Conservation (phyloP, 2,797 vertebrate genomes). For the Eleutherodactylus coqui region DNA sequence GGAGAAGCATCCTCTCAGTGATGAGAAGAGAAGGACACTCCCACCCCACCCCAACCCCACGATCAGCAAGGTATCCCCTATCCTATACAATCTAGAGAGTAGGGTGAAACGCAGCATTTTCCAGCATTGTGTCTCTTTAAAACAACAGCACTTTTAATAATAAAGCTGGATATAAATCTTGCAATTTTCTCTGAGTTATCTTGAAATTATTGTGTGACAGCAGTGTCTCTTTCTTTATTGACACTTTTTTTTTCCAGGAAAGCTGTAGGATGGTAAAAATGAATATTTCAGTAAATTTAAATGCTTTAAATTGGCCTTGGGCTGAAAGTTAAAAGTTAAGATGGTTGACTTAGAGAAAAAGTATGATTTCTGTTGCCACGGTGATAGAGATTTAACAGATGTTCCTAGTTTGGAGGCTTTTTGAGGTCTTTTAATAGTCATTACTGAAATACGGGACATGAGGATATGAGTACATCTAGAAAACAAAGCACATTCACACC, state of each 20-base stretch:
- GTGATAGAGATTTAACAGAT: slow-evolving; percentile 52
- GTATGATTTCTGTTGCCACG: slow-evolving; percentile 42
- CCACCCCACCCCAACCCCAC: too few relatives aligned
- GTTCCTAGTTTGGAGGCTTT: slow-evolving; percentile 39
- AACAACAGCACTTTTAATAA: background rate
- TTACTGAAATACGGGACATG: slow-evolving; percentile 40
- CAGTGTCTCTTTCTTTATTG: slow-evolving; percentile 38
- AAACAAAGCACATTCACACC: slow-evolving; percentile 28
- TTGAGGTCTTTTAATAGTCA: slow-evolving; percentile 22
- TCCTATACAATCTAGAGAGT: background rate
- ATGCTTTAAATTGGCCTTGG: slow-evolving; percentile 53
- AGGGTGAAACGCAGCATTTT: background rate
- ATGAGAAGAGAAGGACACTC: too few relatives aligned
- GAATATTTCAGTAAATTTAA: slow-evolving; percentile 54
- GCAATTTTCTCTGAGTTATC: background rate
- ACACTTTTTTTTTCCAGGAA: slow-evolving; percentile 17
- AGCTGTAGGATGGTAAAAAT: slow-evolving; percentile 38
- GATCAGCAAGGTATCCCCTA: too few relatives aligned
- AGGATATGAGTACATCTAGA: background rate
- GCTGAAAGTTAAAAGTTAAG: slow-evolving; percentile 46
- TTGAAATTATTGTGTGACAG: slow-evolving; percentile 34
- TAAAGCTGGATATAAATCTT: slow-evolving; percentile 3
- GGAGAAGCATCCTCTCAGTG: too few relatives aligned
- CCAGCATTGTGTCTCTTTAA: background rate
- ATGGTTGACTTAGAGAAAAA: slow-evolving; percentile 48